Evolutionary conservation across 2,888 invertebrate genomes (phyloP), one percentile per base, ranked within the genome.

Genomic region (Pecten maximus): DNA sequence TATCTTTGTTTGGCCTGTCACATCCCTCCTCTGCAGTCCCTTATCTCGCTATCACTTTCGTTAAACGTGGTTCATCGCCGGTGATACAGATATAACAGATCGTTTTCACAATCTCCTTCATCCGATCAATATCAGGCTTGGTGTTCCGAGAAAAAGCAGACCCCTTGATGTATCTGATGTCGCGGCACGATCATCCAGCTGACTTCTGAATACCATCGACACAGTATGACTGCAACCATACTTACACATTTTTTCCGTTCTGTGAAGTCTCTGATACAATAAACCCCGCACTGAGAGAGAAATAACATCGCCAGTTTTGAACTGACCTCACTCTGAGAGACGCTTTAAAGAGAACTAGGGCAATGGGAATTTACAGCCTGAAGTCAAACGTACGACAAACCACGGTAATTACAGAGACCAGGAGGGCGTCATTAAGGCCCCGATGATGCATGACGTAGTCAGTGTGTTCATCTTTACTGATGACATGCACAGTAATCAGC

Each of bases 111-210:
- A 54, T 54, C 50, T 28, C 10, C 60, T 28, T 60, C n/a, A 6
- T 60, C 3, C 35, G 74, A 35, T 74, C 74, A 35, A 74, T 74
- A 74, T 74, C 74, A 15, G 74, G 23, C 0, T 35, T 28, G 74
- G 35, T 74, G 74, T 74, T 35, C 10, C 35, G 35, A 74, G 74
- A 6, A 74, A 28, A 74, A 74, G 35, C 35, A 74, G 35, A 74
- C 12, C 74, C 28, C 74, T 74, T 74, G 74, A 74, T 74, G 74
- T 74, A 74, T 74, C 74, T 74, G 74, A 28, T 35, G 74, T 74
- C 74, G 35, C 35, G 74, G 35, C 19, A 74, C 74, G 8, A 74
- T 74, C 74, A 35, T 10, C 74, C 74, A 35, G 6, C 28, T 74
- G 74, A 74, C 74, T 74, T 74, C 60, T 28, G 2, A 74, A 74